Percentiles rank a stretch among this genome's conserved stretches.
Evolutionary conservation across 92 coral and sea anemone species (phyloP).

Genomic region (Phenganax subtilis): DNA sequence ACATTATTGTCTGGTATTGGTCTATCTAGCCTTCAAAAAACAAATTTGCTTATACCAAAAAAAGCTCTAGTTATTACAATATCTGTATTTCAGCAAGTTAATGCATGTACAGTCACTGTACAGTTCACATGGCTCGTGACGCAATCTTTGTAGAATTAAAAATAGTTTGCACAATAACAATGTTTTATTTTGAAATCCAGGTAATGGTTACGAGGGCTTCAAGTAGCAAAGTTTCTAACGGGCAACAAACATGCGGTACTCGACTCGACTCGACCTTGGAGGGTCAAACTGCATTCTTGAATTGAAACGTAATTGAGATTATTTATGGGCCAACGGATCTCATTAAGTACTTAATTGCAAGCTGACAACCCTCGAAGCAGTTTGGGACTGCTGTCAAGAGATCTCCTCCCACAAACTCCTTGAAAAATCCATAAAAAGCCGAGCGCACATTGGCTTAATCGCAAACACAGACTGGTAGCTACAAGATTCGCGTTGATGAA

Average conservation of each 20-base stretch:
- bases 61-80: not conserved
- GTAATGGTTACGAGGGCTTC: not conserved
- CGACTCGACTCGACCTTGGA: slow-evolving; percentile 25
- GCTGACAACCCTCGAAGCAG: slow-evolving; percentile 42
- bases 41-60: not conserved
- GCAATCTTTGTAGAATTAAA: not conserved
- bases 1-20: not conserved
- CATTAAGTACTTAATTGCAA: slow-evolving; percentile 44
- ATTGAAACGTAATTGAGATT: slow-evolving; percentile 36
- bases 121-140: not conserved
- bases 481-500: not conserved
- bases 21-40: not conserved
- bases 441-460: slow-evolving; percentile 6
- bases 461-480: not conserved
- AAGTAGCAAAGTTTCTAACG: not conserved
- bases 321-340: slow-evolving; percentile 43
- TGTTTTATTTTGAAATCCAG: not conserved
- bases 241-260: slow-evolving; percentile 14
- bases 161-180: not conserved
- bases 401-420: slow-evolving; percentile 30
- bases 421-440: slow-evolving; percentile 36
- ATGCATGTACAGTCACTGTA: not conserved
- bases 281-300: slow-evolving; percentile 39
- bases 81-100: not conserved
- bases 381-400: slow-evolving; percentile 34